Evolutionary conservation across 1,140 invertebrate genomes (phyloP).

Genomic region (honey bee (Apis mellifera)): DNA sequence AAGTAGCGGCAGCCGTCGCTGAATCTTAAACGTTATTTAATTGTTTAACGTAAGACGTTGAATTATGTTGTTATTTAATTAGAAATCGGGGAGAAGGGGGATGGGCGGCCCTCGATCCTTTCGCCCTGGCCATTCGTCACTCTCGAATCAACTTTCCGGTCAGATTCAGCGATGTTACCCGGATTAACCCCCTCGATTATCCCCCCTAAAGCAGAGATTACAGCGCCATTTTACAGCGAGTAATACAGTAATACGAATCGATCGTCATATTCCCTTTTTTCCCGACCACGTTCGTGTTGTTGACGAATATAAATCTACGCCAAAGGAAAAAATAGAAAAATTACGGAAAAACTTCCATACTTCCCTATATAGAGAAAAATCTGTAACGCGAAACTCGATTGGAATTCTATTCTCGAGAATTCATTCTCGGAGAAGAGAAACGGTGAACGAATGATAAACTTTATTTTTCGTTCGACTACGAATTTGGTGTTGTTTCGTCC

Average conservation of each 20-base stretch:
- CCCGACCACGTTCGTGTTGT: background rate
- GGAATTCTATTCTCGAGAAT: conserved; percentile 46
- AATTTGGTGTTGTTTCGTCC: too few species aligned
- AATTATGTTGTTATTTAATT: conserved; percentile 81
- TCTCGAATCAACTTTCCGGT: conserved; percentile 51
- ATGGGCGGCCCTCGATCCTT: too few species aligned
- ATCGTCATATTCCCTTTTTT: too few species aligned
- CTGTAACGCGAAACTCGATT: conserved; percentile 41
- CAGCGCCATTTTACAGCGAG: background rate
- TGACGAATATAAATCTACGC: background rate
- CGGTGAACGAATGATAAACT: too few species aligned
- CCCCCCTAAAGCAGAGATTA: background rate
- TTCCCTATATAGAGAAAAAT: background rate
- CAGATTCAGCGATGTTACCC: background rate
- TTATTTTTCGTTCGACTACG: too few species aligned
- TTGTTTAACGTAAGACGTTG: conserved; percentile 74
- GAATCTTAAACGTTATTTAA: conserved; percentile 80
- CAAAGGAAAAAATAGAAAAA: too few species aligned
- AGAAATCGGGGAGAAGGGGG: conserved; percentile 67
- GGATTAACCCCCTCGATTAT: conserved; percentile 1
- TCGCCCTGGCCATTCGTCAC: background rate
- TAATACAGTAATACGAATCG: too few species aligned
- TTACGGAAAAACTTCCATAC: background rate
- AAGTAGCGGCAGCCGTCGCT: conserved; percentile 65
- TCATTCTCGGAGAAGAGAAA: background rate